Conservation (phyloP, 1,140 invertebrate species). For the Ceratina japonica region DNA sequence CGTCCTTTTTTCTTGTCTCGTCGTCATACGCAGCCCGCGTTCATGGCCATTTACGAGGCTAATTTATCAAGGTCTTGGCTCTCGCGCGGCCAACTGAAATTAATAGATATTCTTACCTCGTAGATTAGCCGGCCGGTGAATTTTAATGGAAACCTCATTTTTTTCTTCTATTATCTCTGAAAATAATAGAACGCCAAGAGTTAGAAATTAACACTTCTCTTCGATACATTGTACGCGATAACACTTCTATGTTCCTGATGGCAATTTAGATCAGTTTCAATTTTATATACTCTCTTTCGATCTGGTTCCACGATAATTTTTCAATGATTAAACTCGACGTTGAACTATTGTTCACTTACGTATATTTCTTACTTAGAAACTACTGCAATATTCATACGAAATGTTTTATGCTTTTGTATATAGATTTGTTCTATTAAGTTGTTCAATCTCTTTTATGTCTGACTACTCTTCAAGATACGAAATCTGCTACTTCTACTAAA, state of each 20-base stretch:
- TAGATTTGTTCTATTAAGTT: too few species aligned
- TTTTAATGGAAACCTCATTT: constrained; percentile 38
- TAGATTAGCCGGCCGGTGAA: constrained; percentile 29
- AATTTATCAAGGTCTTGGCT: constrained; percentile 41
- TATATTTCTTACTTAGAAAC: too few species aligned
- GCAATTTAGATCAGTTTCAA: too few species aligned
- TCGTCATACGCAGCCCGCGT: neutral
- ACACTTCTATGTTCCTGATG: neutral
- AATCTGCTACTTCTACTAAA: too few species aligned
- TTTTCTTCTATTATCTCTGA: neutral
- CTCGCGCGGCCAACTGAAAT: constrained; percentile 34
- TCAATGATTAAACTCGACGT: neutral
- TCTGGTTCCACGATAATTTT: neutral
- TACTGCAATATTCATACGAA: neutral
- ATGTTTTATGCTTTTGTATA: neutral
- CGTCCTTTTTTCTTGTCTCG: neutral
- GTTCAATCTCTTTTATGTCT: too few species aligned
- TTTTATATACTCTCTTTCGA: neutral
- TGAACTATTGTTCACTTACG: neutral
- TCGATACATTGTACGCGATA: too few species aligned
- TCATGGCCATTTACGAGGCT: constrained; percentile 43
- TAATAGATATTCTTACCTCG: constrained; percentile 38
- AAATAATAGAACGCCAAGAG: neutral
- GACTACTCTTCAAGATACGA: too few species aligned
- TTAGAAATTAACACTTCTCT: constrained; percentile 7